phyloP scores from a whole-genome alignment of 2,113 vertebrate species.

The Oxyruncus cristatus region DNA sequence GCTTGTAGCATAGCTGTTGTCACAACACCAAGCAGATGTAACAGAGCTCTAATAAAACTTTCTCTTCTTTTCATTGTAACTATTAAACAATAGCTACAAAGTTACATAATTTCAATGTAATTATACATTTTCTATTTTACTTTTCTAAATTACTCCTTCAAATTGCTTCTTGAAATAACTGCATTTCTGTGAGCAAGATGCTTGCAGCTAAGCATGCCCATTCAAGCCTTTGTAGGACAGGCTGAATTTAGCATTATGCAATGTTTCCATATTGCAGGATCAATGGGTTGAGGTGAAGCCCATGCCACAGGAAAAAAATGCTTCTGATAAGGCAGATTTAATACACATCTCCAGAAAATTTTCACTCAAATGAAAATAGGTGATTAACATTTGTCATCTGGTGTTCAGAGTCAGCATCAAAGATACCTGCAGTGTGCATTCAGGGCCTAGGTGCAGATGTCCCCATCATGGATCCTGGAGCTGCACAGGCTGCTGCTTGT shows the following conservation, averaged over 20 bases:
- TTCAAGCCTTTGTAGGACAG: background rate
- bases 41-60: background rate
- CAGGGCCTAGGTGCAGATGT: background rate
- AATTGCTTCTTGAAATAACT: background rate
- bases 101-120: background rate
- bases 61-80: background rate
- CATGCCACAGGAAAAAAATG: background rate
- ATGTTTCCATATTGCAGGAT: background rate
- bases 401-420: background rate
- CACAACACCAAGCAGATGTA: background rate
- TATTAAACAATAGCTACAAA: background rate
- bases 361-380: background rate
- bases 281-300: background rate
- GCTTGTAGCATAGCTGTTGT: background rate
- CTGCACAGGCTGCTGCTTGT: background rate
- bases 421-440: rapidly evolving
- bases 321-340: background rate
- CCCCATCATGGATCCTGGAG: background rate
- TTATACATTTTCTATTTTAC: background rate
- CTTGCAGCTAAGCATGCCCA: background rate
- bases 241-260: background rate
- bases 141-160: background rate
- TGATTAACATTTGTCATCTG: background rate
- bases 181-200: background rate
- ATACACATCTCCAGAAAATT: background rate